These are phyloP conservation scores for Agrilus biguttatus DNA, from an alignment of 2,888 invertebrate genomes.

Conservation along the genomic window DNA sequence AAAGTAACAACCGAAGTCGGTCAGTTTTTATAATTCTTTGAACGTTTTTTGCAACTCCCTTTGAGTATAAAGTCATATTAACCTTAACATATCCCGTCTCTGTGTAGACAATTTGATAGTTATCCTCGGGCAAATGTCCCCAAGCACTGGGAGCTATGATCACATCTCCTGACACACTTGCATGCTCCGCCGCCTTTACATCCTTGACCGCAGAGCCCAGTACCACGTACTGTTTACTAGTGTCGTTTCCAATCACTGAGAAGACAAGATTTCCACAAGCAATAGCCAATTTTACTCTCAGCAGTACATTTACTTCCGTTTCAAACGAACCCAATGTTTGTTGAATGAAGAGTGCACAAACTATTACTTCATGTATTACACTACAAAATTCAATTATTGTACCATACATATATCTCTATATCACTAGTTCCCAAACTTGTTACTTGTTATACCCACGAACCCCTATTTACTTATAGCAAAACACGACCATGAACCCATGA, in stretches of 20 bases:
- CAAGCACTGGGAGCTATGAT: slow-evolving; percentile 40
- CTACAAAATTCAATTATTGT: slow-evolving; percentile 25
- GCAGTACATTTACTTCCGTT: slow-evolving; percentile 34
- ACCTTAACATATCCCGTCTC: slow-evolving; percentile 30
- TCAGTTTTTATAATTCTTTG: no score
- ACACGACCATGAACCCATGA: no score
- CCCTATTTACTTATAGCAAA: no score
- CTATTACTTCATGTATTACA: slow-evolving; percentile 40
- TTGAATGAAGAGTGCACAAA: slow-evolving; percentile 45
- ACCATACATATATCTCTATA: not conserved
- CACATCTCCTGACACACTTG: slow-evolving; percentile 40
- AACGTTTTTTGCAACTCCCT: no score
- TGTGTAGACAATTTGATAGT: slow-evolving; percentile 33
- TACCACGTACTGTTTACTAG: slow-evolving; percentile 38
- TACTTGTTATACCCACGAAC: no score
- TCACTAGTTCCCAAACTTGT: not conserved
- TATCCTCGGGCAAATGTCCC: slow-evolving; percentile 39
- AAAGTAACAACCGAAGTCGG: no score
- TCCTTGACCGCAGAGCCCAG: slow-evolving; percentile 23
- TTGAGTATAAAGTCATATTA: no score
- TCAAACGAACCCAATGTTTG: slow-evolving; percentile 30
- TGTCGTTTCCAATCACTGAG: slow-evolving; percentile 38
- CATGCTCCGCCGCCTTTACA: slow-evolving; percentile 37
- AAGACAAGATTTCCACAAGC: slow-evolving; percentile 43
- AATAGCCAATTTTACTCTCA: slow-evolving; percentile 40